These are phyloP conservation scores for Pavo muticus DNA, from an alignment of 2,113 vertebrate genomes.

Conservation along the genomic window DNA sequence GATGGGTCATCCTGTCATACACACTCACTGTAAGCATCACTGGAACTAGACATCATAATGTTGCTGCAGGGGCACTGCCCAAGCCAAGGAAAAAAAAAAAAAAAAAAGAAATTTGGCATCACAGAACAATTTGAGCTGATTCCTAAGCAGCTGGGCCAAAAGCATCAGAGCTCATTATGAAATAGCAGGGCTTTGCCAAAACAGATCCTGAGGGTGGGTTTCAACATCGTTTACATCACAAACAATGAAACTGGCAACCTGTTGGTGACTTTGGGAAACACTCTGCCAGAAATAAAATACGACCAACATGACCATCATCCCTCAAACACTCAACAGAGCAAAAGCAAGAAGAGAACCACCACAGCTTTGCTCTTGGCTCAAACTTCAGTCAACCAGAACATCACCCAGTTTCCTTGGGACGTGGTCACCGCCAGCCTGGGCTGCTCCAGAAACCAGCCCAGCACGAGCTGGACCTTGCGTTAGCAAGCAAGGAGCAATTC, in stretches of 20 bases:
- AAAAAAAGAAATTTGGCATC: background rate
- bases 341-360: background rate
- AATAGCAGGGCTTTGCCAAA: conserved; percentile 30
- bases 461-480: background rate
- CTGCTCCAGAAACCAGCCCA: background rate
- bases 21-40: background rate
- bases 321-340: background rate
- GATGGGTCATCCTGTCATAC: background rate
- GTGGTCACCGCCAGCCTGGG: background rate
- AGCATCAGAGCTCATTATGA: conserved; percentile 31
- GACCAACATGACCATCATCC: background rate
- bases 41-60: background rate
- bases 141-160: conserved; percentile 19
- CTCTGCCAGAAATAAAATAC: background rate
- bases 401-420: background rate
- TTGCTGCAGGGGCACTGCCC: background rate
- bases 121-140: background rate
- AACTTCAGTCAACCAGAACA: background rate
- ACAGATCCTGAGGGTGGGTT: conserved; percentile 5
- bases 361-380: background rate
- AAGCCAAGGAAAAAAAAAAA: background rate
- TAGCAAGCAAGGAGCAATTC: background rate
- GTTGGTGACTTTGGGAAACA: background rate
- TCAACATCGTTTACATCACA: background rate
- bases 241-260: background rate